Evolutionary conservation across 2,797 vertebrate species (phyloP).

Genomic region (Oreonectes daqikongensis): DNA sequence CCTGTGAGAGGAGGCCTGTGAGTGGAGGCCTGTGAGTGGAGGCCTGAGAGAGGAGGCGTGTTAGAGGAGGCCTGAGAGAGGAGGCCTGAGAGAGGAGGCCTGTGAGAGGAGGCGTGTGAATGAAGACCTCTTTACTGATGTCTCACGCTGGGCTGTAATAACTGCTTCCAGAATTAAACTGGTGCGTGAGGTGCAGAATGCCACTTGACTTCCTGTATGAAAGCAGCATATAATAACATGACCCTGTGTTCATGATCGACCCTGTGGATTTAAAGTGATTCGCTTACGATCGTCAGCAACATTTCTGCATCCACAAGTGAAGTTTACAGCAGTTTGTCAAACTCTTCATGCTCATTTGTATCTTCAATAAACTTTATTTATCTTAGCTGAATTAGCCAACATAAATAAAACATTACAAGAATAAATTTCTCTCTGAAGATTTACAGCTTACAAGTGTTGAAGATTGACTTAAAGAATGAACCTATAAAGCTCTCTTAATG

Average conservation of each 20-base stretch:
- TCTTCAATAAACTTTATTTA: constrained; percentile 47
- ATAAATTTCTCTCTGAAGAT: neutral
- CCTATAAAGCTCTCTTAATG: too few relatives aligned
- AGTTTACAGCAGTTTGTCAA: constrained; percentile 54
- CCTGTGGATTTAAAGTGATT: neutral
- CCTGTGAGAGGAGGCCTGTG: neutral
- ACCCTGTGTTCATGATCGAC: neutral
- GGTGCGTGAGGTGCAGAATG: constrained; percentile 20
- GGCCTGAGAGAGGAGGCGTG: too few relatives aligned
- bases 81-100: neutral
- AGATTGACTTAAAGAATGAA: too few relatives aligned
- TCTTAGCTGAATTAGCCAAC: constrained; percentile 68
- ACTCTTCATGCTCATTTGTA: constrained; percentile 59
- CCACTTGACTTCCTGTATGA: constrained; percentile 34
- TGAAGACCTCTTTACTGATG: neutral
- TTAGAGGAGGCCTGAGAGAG: too few relatives aligned
- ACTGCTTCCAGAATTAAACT: constrained; percentile 36
- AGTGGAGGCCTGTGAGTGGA: too few relatives aligned
- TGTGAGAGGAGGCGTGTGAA: too few relatives aligned
- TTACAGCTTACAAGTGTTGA: too few relatives aligned
- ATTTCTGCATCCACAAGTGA: constrained; percentile 22
- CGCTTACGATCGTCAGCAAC: neutral
- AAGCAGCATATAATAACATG: constrained; percentile 43
- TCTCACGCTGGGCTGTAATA: neutral
- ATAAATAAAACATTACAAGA: constrained; percentile 53